Conservation (phyloP, 2,113 vertebrate genomes). For the Heloderma charlesbogerti region DNA sequence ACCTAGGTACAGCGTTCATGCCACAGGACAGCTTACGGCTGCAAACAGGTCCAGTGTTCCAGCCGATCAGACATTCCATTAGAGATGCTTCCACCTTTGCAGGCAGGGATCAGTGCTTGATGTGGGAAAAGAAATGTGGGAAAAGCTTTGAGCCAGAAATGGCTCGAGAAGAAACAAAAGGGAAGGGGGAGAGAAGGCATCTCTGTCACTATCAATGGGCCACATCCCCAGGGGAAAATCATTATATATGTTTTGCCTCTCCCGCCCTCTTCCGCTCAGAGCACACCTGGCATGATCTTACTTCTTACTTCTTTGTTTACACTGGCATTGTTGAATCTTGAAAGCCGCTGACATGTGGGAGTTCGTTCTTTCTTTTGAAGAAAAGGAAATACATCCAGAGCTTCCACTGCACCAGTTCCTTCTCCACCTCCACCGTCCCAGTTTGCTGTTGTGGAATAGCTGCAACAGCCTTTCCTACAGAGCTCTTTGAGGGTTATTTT, state of each 20-base stretch:
- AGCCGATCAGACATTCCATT: conserved; percentile 47
- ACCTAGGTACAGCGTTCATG: conserved; percentile 50
- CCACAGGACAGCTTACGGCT: conserved; percentile 48
- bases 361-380: background rate
- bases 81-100: conserved; percentile 51
- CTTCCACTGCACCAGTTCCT: background rate
- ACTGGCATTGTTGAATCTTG: background rate
- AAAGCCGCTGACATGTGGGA: background rate
- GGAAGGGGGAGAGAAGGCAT: conserved; percentile 35
- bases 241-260: conserved; percentile 32
- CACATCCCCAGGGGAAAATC: conserved; percentile 43
- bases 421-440: background rate
- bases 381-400: background rate
- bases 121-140: conserved; percentile 56
- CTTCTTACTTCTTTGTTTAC: conserved; percentile 22
- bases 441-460: background rate
- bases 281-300: background rate
- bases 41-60: conserved; percentile 36
- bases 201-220: conserved; percentile 21
- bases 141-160: conserved; percentile 32
- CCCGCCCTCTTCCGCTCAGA: background rate
- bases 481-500: background rate
- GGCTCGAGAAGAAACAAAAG: conserved; percentile 24
- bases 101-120: conserved; percentile 46
- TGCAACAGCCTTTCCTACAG: background rate